Base-by-base conservation (phyloP, 2,113 vertebrate genomes). In the Herpetotheres cachinnans region DNA sequence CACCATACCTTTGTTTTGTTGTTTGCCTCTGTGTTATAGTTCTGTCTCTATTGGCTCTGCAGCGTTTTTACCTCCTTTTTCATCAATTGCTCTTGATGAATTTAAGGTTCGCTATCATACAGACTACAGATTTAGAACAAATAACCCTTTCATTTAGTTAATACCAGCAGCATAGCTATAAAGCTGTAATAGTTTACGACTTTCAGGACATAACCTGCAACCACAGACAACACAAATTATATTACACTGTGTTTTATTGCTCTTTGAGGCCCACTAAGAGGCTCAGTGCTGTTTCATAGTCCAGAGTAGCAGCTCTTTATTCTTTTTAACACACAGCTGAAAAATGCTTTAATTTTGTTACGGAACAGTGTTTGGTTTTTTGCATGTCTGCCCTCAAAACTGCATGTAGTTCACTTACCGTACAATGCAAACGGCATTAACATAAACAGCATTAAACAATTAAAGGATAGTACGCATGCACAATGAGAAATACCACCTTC, bases 141-240 rank as follows among this genome's bases (percentile, higher is more conserved):
- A 97, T 96, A 96, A 94, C 82, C 95, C 93, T 94, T 98, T 97
- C 95, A 96, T 97, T 97, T 97, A 96, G 96, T 94, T 97, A 97
- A 98, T 96, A 96, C 95, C 94, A 97, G 96, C 95, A 97, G 95
- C 93, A 94, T 86, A 96, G 92, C 95, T 92, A 83, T 98, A 97
- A 98, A 97, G 86, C 94, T 87, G 91, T 89, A 96, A 96, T 93
- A 91, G 91, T 98, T 98, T 97, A 98, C 55, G 26, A 86, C 97
- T 97, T 97, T 89, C 96, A 96, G 96, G 97, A 97, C 97, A 89
- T 94, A 98, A 97, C 97, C 97, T 97, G 94, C 95, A 98, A 93
- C 97, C 96, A 96, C 96, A 98, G 97, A 98, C 97, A 97, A 97
- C 97, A 96, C 97, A 97, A 97, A 97, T 98, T 96, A 95, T 95